phyloP scores from a whole-genome alignment of 2,888 invertebrate genomes.

The Sisyra nigra region DNA sequence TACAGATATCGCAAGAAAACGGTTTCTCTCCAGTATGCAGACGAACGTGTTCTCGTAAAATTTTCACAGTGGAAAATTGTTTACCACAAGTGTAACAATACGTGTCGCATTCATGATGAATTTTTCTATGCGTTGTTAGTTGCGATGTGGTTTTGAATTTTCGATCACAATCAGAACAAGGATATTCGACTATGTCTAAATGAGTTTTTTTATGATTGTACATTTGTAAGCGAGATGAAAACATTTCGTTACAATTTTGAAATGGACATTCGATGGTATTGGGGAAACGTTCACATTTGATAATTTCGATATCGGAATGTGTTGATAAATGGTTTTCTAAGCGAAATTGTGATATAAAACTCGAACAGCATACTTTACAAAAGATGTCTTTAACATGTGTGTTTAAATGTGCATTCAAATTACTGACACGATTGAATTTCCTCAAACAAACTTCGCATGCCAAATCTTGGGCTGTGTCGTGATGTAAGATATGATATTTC shows the following conservation, averaged over 20 bases:
- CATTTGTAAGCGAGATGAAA: conserved; percentile 14
- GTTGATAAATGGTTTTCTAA: conserved; percentile 14
- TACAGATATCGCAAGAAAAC: conserved; percentile 15
- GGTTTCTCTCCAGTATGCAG: conserved; percentile 16
- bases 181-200: conserved; percentile 10
- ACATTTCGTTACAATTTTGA: conserved; percentile 12
- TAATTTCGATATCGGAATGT: conserved; percentile 12
- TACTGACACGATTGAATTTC: conserved; percentile 14
- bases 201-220: conserved; percentile 14
- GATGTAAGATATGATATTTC: conserved; percentile 7
- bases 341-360: conserved; percentile 13
- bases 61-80: conserved; percentile 16
- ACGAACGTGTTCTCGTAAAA: conserved; percentile 15
- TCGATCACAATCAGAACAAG: conserved; percentile 13
- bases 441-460: conserved; percentile 15
- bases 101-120: conserved; percentile 11
- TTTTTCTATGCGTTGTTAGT: conserved; percentile 13
- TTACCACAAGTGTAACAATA: conserved; percentile 15
- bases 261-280: conserved; percentile 11
- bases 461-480: conserved; percentile 1
- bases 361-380: conserved; percentile 15
- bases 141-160: conserved; percentile 13
- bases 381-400: conserved; percentile 14
- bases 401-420: conserved; percentile 14
- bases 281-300: conserved; percentile 2